Percentiles rank a stretch among this genome's conserved stretches.
These are phyloP conservation scores for Syritta pipiens DNA, from an alignment of 2,888 invertebrate genomes.

Conservation along the genomic window DNA sequence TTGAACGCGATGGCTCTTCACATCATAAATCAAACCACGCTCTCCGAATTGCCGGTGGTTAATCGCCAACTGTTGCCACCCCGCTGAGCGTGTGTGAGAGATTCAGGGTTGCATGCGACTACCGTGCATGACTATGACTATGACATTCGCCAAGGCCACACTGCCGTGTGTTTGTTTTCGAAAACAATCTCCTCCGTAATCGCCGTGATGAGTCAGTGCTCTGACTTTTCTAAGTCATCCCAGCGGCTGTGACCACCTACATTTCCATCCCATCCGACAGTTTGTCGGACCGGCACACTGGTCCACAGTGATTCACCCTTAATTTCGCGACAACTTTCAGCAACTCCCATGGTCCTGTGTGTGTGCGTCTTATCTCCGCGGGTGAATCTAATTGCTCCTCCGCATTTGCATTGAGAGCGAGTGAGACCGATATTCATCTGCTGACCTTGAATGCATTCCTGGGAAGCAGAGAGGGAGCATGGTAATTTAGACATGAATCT, in stretches of 20 bases:
- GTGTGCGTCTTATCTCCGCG: constrained; percentile 37
- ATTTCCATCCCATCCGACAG: constrained; percentile 14
- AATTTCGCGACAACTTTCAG: constrained; percentile 42
- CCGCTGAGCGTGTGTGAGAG: constrained; percentile 24
- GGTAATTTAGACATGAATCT: constrained; percentile 68
- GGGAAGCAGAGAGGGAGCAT: constrained; percentile 34
- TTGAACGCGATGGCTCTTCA: constrained; percentile 27
- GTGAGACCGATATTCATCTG: constrained; percentile 54
- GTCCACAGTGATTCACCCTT: constrained; percentile 52
- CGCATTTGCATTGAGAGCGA: constrained; percentile 40
- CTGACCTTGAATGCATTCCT: constrained; percentile 60
- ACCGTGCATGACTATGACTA: constrained; percentile 67
- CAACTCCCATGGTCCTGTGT: constrained; percentile 34
- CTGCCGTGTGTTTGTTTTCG: constrained; percentile 18
- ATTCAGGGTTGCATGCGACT: constrained; percentile 67
- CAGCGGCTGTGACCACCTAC: constrained; percentile 33
- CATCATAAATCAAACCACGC: constrained; percentile 57
- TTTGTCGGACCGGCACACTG: neutral
- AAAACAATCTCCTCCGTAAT: constrained; percentile 58
- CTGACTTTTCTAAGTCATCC: constrained; percentile 30
- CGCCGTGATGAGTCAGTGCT: constrained; percentile 35
- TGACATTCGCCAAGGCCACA: constrained; percentile 65
- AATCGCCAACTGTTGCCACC: constrained; percentile 32
- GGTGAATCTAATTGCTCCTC: constrained; percentile 43
- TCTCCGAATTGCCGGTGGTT: constrained; percentile 51